phyloP scores from a whole-genome alignment of 2,113 vertebrate species.

The Mus musculus region GRCm39 chr6:93139001-93139500 shows the following conservation, averaged over 20 bases:
- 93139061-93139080: neutral
- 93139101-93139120: neutral
- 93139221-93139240: constrained; percentile 8
- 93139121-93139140: neutral
- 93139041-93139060: too few species aligned
- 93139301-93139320: neutral
- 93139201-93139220: constrained; percentile 36
- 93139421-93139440: constrained; percentile 17
- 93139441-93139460: neutral
- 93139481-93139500: neutral
- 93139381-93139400: constrained; percentile 63
- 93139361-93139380: constrained; percentile 67
- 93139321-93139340: neutral
- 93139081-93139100: neutral
- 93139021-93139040: too few species aligned
- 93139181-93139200: neutral
- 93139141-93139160: constrained; percentile 10
- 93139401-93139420: constrained; percentile 31
- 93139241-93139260: neutral
- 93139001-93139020: too few species aligned
- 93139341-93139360: constrained; percentile 10
- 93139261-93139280: constrained; percentile 12
- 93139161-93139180: neutral
- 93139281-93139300: constrained; percentile 14
- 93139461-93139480: neutral